Evolutionary conservation across 1,140 invertebrate species (phyloP).

Genomic region (Yoshiicerus persimilis): DNA sequence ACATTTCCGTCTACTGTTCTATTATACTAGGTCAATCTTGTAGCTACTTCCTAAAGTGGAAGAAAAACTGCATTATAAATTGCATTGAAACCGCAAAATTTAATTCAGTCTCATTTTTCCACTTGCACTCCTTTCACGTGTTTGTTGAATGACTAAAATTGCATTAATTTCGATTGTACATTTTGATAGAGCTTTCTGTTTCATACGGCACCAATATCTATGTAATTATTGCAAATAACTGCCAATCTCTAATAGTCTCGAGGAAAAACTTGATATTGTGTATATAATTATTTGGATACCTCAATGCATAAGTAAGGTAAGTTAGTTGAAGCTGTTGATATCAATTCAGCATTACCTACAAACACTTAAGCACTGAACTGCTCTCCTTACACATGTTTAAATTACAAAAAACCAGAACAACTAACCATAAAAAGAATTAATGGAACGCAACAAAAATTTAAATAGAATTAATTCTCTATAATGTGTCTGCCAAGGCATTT

Average conservation of each 20-base stretch:
- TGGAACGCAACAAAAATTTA: background rate
- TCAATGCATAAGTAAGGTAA: background rate
- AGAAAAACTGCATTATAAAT: too few relatives aligned
- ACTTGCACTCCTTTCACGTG: background rate
- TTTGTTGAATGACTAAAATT: too few relatives aligned
- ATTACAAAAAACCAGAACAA: background rate
- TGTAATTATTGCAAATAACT: too few relatives aligned
- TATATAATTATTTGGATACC: background rate
- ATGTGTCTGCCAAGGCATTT: too few relatives aligned
- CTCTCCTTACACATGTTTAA: background rate
- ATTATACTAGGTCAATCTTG: too few relatives aligned
- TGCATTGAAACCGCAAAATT: too few relatives aligned
- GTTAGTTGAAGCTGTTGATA: background rate
- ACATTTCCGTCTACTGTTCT: too few relatives aligned
- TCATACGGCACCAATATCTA: background rate
- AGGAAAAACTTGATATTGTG: background rate
- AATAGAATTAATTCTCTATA: too few relatives aligned
- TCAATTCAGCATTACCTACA: background rate
- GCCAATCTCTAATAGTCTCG: background rate
- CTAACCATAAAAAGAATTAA: background rate
- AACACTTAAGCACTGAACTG: background rate
- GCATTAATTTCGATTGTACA: background rate
- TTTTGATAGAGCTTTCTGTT: background rate
- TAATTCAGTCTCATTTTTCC: background rate
- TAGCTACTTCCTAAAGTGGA: background rate